Base-by-base conservation (phyloP, 1,140 invertebrate genomes). In the Cepaea nemoralis region DNA sequence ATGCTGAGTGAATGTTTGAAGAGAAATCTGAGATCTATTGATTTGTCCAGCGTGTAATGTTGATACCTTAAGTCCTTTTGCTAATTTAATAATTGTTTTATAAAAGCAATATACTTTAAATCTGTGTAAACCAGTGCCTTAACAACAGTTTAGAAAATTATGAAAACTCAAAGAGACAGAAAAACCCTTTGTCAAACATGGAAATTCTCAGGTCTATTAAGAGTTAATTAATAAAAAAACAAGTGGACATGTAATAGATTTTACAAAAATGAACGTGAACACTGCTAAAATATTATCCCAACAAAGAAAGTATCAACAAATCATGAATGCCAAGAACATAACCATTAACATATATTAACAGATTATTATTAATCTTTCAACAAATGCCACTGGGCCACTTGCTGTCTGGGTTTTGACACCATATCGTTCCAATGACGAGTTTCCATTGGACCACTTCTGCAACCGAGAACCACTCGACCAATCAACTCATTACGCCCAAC, bases 341-440 rank as follows among this genome's bases (percentile, higher is more conserved):
- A 69, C 66, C 37, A 63, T 14, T 22, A 6, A 33, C 10, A 69
- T 14, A 10, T 22, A 70, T 40, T 37, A 70, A 70, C 69, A 40
- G 33, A 71, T n/a, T n/a, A 67, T 35, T n/a, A 67, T 89, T 85
- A 90, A 81, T 89, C 88, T 89, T 94, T 93, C 63, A 97, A 91
- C 0, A 95, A 93, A 89, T 97, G 96, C 96, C 96, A 96, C 90
- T 97, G 95, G 0, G 96, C 94, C 1, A 96, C 95, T 0, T 95
- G 95, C 89, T 95, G 95, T 55, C 96, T 93, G 35, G 95, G 95
- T 91, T 95, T 96, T 87, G 96, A 95, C 85, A 96, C 89, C 96
- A 97, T 97, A 90, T 96, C 95, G 73, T 95, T 93, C 96, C 96
- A 97, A 89, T 97, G 96, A 88, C 96, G 95, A 70, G 95, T 94